Evolutionary conservation across 2,888 invertebrate genomes (phyloP).

Genomic region (Itoplectis maculator): DNA sequence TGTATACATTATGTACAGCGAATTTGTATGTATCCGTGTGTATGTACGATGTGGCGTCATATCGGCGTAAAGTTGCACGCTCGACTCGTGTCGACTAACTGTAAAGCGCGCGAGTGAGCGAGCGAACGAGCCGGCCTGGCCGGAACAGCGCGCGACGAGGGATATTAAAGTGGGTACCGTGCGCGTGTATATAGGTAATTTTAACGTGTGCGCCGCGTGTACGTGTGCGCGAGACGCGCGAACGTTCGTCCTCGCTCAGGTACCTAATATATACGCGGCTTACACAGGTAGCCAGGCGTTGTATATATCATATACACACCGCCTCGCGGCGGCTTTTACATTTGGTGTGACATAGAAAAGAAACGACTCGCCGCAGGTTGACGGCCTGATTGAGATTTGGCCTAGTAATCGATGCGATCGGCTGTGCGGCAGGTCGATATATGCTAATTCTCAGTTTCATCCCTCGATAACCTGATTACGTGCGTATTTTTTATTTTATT

Average conservation of each 20-base stretch:
- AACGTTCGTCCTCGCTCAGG: slow-evolving; percentile 53
- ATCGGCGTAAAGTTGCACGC: slow-evolving; percentile 75
- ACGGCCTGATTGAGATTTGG: slow-evolving; percentile 42
- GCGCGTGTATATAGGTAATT: slow-evolving; percentile 1
- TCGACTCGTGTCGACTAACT: slow-evolving; percentile 76
- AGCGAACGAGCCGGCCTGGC: slow-evolving; percentile 43
- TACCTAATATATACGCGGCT: not conserved
- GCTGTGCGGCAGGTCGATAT: not conserved
- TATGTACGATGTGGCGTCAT: slow-evolving; percentile 72
- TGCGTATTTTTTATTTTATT: no score
- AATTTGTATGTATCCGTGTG: not conserved
- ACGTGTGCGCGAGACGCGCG: not conserved
- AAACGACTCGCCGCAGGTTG: slow-evolving; percentile 38
- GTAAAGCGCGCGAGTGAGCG: slow-evolving; percentile 73
- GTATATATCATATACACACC: slow-evolving; percentile 7
- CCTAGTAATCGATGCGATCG: slow-evolving; percentile 27
- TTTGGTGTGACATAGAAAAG: slow-evolving; percentile 64
- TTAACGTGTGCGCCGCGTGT: not conserved
- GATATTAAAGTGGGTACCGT: slow-evolving; percentile 45
- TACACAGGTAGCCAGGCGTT: not conserved
- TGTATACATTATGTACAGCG: not conserved
- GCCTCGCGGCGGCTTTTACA: slow-evolving; percentile 34
- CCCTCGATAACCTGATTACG: not conserved
- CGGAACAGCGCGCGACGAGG: slow-evolving; percentile 58
- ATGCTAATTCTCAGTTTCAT: not conserved